Evolutionary conservation across 2,888 invertebrate species (phyloP), one percentile per base, ranked within the genome.

Genomic region (Ceratothoa steindachneri): DNA sequence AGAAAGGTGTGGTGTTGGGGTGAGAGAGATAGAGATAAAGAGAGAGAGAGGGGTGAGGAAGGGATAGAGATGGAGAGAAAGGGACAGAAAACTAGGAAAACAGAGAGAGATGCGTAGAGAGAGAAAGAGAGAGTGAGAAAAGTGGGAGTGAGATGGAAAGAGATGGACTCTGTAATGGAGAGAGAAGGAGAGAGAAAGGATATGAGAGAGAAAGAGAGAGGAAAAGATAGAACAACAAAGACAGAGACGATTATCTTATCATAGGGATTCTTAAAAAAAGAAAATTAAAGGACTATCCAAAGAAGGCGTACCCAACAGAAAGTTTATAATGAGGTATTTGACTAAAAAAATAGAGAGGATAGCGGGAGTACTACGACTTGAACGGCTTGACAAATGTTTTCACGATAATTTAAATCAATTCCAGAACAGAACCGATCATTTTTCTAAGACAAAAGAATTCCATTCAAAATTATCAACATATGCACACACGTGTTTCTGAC

Each of bases 91-190:
- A 0, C n/a, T 19, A 1, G 24, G 4, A 65, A 4, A n/a, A n/a
- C n/a, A 66, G 66, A 27, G 66, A 27, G 66, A 27, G 28, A 66
- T 3, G 15, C 15, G 5, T 4, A 66, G 66, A 27, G 66, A 27
- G 66, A 66, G 28, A 27, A 28, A 27, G 66, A 27, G 28, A 27
- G 19, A 66, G 28, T 7, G 66, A 27, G 66, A 66, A 55, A 22
- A 55, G 28, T 9, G 31, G 19, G 67, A 67, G 67, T 31, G 67
- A 67, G 67, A 66, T 22, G n/a, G 66, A 27, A 7, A 66, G 66
- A 22, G 66, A 66, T 7, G 27, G 66, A 27, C 3, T 7, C 7
- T 9, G 28, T 24, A 28, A 27, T 22, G n/a, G 28, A 27, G 66
- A 66, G 66, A 66, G 66, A 66, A n/a, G 7, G 66, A 27, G 28